Evolutionary conservation across 2,113 vertebrate genomes (phyloP).

Genomic region (Gobio gobio): DNA sequence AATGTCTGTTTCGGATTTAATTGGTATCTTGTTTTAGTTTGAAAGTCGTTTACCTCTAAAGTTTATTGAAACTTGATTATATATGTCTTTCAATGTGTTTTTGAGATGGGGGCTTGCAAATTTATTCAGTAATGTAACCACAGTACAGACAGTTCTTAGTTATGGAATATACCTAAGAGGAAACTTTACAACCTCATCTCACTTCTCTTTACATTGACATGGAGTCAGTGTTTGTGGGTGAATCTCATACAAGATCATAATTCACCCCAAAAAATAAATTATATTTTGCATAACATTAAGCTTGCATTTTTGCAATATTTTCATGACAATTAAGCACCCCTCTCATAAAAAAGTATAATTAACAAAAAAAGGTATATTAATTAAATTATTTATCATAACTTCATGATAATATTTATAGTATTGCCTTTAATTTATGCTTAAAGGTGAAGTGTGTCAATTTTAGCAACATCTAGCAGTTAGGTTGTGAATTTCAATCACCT

Average conservation of each 20-base stretch:
- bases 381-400: neutral
- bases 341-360: neutral
- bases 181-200: neutral
- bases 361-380: neutral
- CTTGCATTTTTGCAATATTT: neutral
- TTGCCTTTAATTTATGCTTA: neutral
- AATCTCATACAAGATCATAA: neutral
- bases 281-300: neutral
- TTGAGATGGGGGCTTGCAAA: neutral
- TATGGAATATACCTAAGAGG: neutral
- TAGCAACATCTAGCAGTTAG: too few species aligned
- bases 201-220: slow-evolving; percentile 3
- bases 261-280: neutral
- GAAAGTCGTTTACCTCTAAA: neutral
- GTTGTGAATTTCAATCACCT: too few species aligned
- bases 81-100: neutral
- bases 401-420: neutral
- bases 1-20: slow-evolving; percentile 26
- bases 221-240: neutral
- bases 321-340: neutral
- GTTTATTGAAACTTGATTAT: neutral
- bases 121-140: neutral
- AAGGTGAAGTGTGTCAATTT: too few species aligned
- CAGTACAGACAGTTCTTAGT: neutral
- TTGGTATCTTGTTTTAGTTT: neutral